Evolutionary conservation across 2,113 vertebrate genomes (phyloP).

Genomic region (Orycteropus afer): DNA sequence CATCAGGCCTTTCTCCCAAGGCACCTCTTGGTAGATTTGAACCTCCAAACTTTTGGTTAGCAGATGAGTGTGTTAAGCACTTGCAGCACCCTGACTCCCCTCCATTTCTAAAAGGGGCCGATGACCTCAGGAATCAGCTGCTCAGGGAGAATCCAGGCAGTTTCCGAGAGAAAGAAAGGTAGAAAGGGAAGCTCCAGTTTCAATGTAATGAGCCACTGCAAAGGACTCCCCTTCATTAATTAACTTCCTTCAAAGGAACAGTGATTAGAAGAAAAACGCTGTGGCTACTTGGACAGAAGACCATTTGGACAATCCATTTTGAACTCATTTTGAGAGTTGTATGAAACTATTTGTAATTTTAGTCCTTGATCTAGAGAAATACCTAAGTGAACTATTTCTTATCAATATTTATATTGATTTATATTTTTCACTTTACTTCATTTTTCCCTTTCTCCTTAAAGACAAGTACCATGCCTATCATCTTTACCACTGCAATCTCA

Average conservation of each 20-base stretch:
- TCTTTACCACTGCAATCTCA: not conserved
- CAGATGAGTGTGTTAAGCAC: not conserved
- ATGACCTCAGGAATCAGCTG: not conserved
- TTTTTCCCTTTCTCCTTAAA: conserved; percentile 13
- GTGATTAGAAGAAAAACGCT: not conserved
- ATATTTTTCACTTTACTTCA: not conserved
- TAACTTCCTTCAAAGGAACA: not conserved
- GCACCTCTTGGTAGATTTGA: not conserved
- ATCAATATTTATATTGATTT: not conserved
- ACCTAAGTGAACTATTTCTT: not conserved
- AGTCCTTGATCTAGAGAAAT: not conserved
- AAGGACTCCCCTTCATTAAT: not conserved
- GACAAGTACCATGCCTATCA: not conserved
- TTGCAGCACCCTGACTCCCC: too few relatives aligned
- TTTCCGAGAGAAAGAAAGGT: not conserved
- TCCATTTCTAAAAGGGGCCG: not conserved
- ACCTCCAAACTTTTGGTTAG: not conserved
- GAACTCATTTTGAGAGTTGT: not conserved
- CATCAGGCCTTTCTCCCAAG: not conserved
- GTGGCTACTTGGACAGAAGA: not conserved
- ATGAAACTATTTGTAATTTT: not conserved
- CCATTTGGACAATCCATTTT: not conserved
- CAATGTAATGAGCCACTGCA: not conserved
- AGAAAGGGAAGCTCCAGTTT: not conserved
- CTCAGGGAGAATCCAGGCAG: not conserved